Evolutionary conservation across 2,797 vertebrate genomes (phyloP), one percentile per base, ranked within the genome.

Genomic region (Tachyglossus aculeatus): DNA sequence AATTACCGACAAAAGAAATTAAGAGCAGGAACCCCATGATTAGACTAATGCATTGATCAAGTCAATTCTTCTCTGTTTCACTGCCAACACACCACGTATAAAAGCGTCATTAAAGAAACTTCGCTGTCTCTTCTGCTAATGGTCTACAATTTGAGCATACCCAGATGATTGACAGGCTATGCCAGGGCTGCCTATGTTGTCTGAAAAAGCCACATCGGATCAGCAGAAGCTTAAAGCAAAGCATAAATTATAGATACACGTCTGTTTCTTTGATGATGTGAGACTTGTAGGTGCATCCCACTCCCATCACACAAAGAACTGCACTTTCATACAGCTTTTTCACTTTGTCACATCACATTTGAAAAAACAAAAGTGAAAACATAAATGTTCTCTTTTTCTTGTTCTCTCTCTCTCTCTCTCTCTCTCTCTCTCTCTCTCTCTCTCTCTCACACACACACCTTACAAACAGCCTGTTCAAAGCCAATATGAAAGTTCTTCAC

Each of bases 321-420:
- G 79, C 88, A 89, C 90, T 91, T 92, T 88, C 91, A 88, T 89
- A 91, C 88, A 83, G 83, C 88, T 89, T 92, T 90, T 93, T 93
- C 93, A 92, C 88, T 78, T 90, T 94, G 96, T 97, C 96, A 95
- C 91, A 93, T 93, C 92, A 83, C 81, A 95, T 96, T 95, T 94
- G 89, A 89, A 91, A 93, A 95, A 96, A 96, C 94, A 96, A 94
- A 91, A 86, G 91, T 91, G 87, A 93, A 95, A 95, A 94, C 93
- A 93, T 87, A 92, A 93, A 91, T 91, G 93, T 90, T 93, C 88
- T 84, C 88, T 88, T 85, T 82, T 67, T 79, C 76, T 80, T 29
- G 39, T 64, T 66, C 61, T 43, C n/a, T 67, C 48, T 80, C 43
- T 65, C 37, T 53, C 29, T 52, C 85, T 11, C 41, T 34, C 34